Evolutionary conservation across 2,888 invertebrate species (phyloP), one percentile per base, ranked within the genome.

Genomic region (Yponomeuta malinellus): DNA sequence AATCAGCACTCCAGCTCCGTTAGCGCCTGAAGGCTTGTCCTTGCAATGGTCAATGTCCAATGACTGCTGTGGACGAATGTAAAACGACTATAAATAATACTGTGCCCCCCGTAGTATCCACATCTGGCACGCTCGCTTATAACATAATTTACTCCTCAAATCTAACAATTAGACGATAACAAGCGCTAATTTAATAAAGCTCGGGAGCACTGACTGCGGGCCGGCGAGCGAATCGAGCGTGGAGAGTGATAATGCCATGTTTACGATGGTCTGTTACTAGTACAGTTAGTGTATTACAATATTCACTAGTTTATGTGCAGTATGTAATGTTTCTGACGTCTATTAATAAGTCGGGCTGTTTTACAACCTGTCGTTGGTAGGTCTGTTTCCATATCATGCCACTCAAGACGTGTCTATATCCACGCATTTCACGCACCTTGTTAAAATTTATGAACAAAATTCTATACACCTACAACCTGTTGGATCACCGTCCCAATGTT

Each of bases 171-270:
- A 84, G 83, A 80, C 79, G 81, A 77, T 85, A 86, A 89, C 82
- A 83, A 82, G 84, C 83, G 87, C 86, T 90, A 88, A 90, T 90
- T 88, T 81, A 88, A 89, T 90, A 82, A 87, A 78, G 76, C 29
- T 9, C 15, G 65, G 64, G 59, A 69, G 68, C 68, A 68, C 48
- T 68, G 68, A 68, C 68, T 68, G 29, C 65, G 2, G 23, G 65
- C 12, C 31, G 65, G 33, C 31, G 29, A 12, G 12, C 65, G 10
- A 33, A 68, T 68, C 68, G 68, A 48, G 48, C 68, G 68, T 23
- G n/a, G 43, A 43, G 43, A 33, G 8, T 68, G 68, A 68, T 68
- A 68, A 68, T 68, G 37, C 12, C 15, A 68, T 68, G 48, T 68
- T 48, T 68, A 68, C 43, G 68, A 68, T 10, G 37, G 73, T 73